Evolutionary conservation across 2,113 vertebrate species (phyloP).

Genomic region (Callipepla californica): DNA sequence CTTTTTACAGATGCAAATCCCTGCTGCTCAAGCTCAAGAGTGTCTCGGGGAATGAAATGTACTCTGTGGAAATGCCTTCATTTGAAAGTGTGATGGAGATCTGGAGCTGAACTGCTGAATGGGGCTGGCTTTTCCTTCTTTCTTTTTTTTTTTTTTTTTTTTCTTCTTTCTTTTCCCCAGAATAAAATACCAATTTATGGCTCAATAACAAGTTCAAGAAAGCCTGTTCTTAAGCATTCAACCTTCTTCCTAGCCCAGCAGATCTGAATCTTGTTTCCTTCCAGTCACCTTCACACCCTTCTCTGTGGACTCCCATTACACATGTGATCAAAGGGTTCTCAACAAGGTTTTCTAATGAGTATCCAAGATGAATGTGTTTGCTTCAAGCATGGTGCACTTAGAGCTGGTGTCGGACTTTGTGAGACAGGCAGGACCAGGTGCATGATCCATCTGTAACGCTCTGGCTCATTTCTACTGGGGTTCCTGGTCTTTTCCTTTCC

Average conservation of each 20-base stretch:
- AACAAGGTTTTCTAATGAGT: neutral
- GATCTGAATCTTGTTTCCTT: neutral
- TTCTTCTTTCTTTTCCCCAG: neutral
- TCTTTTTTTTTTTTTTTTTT: too few species aligned
- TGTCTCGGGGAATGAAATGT: constrained; percentile 21
- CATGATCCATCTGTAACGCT: accelerated
- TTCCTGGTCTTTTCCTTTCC: neutral
- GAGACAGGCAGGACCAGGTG: neutral
- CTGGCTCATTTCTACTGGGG: accelerated
- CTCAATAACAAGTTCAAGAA: neutral
- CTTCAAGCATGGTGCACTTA: accelerated
- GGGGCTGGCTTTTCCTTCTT: accelerated
- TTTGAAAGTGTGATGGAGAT: constrained; percentile 38
- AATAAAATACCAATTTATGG: neutral
- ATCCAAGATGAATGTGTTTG: accelerated
- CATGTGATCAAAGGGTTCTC: accelerated
- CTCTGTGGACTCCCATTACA: accelerated
- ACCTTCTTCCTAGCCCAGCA: neutral
- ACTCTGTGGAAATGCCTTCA: constrained; percentile 5
- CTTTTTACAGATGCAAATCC: constrained; percentile 74
- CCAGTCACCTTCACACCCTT: neutral
- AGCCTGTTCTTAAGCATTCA: accelerated
- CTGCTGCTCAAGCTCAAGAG: constrained; percentile 34
- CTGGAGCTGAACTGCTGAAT: constrained; percentile 5
- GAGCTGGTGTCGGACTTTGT: neutral